These are phyloP conservation scores for Cordilura impudica DNA, from an alignment of 2,888 invertebrate species.

Conservation along the genomic window DNA sequence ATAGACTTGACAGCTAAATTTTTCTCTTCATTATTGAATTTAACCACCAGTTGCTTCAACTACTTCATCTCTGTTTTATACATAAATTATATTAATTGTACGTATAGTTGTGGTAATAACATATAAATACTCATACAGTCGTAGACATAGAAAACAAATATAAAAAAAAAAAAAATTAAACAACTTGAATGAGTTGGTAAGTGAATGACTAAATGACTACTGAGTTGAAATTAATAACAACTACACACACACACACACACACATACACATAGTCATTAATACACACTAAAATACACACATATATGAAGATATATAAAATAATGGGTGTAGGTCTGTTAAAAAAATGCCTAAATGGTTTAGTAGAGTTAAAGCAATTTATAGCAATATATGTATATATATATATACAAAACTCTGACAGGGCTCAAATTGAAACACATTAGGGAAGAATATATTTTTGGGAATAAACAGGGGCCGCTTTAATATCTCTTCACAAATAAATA, in stretches of 20 bases:
- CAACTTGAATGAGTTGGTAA: background rate
- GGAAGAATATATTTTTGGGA: too few relatives aligned
- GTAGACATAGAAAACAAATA: background rate
- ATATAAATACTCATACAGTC: background rate
- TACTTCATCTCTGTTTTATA: constrained; percentile 27
- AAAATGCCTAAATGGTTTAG: constrained; percentile 5
- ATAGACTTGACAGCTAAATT: too few relatives aligned
- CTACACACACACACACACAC: background rate
- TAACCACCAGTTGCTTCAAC: too few relatives aligned
- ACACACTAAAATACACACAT: background rate
- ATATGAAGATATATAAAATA: background rate
- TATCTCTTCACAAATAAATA: too few relatives aligned
- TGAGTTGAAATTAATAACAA: constrained; percentile 19
- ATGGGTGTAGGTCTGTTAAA: background rate
- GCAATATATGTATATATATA: constrained; percentile 5
- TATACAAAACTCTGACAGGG: constrained; percentile 12
- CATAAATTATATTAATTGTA: constrained; percentile 32
- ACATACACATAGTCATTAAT: background rate
- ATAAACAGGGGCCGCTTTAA: too few relatives aligned
- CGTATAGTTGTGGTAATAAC: constrained; percentile 2
- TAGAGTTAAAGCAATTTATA: constrained; percentile 28
- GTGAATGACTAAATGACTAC: constrained; percentile 13
- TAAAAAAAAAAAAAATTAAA: background rate
- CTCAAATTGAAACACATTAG: too few relatives aligned
- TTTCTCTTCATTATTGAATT: too few relatives aligned